Evolutionary conservation across 2,113 vertebrate genomes (phyloP), one percentile per base, ranked within the genome.

Genomic region (Pomatorhinus ruficollis): DNA sequence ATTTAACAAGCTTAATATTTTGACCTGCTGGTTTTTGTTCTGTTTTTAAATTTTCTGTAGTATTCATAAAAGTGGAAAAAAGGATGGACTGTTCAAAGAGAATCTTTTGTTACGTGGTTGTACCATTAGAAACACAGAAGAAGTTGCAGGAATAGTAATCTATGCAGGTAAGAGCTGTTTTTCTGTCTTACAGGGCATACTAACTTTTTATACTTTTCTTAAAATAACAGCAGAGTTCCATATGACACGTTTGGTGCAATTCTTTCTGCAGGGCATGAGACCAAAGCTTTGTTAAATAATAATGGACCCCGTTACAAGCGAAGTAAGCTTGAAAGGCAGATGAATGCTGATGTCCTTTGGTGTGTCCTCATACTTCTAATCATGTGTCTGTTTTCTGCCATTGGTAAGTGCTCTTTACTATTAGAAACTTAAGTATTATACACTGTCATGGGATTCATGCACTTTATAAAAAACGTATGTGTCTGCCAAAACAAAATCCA

Each of bases 271-370:
- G 99, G 99, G 80, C 99, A 99, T 16, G 99, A 99, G 93, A 99
- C 99, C 83, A 99, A 99, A 98, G 99, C 99, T 85, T 99, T 99
- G 97, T 97, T 99, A 87, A 99, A 99, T 97, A 99, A 99, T 98
- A 99, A 99, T 11, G 99, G 99, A 21, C 99, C 99, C 3, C 99
- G 99, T 53, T 99, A 99, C 97, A 99, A 99, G 92, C 99, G 99
- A 95, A 99, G 99, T 83, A 99, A 98, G 96, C 99, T 99, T 84
- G 99, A 99, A 98, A 97, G 99, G 39, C 99, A 99, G 96, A 99
- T 99, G 99, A 99, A 99, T 94, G 97, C 98, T 0, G 98, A 99
- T 37, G 99, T 99, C 89, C 99, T 99, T 97, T 99, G 99, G 99
- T 99, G 99, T 95, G 99, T 99, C 96, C 97, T 99, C 94, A 99